Evolutionary conservation across 92 coral and sea anemone genomes (phyloP).

Genomic region (Parazoanthus darwini): DNA sequence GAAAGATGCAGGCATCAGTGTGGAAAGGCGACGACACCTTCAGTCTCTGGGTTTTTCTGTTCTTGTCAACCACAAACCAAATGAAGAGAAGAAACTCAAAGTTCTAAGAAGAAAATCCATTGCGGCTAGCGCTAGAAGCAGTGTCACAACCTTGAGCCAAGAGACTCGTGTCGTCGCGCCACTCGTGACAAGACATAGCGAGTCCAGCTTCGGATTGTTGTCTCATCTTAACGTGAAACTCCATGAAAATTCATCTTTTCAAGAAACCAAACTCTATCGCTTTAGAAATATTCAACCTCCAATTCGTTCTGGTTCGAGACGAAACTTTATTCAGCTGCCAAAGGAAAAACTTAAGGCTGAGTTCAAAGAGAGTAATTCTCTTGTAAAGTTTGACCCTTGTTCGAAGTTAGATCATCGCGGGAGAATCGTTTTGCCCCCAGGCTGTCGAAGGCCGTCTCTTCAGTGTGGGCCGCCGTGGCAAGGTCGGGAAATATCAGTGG

Average conservation of each 20-base stretch:
- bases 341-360: slow-evolving; percentile 48
- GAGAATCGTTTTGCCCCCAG: not conserved
- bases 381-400: not conserved
- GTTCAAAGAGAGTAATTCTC: slow-evolving; percentile 10
- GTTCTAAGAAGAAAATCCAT: not conserved
- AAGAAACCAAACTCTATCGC: not conserved
- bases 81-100: not conserved
- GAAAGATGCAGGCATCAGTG: slow-evolving; percentile 50
- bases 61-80: not conserved
- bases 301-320: slow-evolving; percentile 60
- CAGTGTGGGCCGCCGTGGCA: not conserved
- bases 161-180: not conserved
- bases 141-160: not conserved
- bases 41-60: slow-evolving; percentile 43
- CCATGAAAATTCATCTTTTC: not conserved
- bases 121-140: not conserved
- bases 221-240: not conserved
- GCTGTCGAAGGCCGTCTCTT: not conserved
- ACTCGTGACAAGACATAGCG: not conserved
- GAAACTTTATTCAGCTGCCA: slow-evolving; percentile 60
- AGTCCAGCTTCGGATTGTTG: not conserved
- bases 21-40: slow-evolving; percentile 56
- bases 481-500: not conserved
- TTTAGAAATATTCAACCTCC: slow-evolving; percentile 71
- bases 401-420: slow-evolving; percentile 7